These are phyloP conservation scores for Mesopsocus fuscifrons DNA, from an alignment of 2,888 invertebrate genomes.

Conservation along the genomic window DNA sequence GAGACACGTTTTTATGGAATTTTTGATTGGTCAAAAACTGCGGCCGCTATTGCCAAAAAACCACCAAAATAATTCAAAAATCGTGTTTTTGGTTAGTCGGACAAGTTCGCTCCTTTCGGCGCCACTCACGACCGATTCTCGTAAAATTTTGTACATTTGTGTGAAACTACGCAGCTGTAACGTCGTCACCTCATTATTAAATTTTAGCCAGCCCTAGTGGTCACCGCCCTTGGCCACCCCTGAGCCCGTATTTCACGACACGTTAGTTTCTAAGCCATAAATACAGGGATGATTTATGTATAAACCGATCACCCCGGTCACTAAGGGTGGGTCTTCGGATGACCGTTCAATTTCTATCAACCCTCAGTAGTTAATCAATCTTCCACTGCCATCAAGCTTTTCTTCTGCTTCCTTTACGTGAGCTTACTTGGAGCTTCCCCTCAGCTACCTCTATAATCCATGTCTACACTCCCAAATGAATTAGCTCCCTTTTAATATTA, in stretches of 20 bases:
- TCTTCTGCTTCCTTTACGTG: neutral
- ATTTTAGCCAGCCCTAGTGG: no score
- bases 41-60: no score
- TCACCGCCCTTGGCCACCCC: no score
- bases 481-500: neutral
- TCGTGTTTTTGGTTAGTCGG: no score
- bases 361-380: conserved; percentile 9
- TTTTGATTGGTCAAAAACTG: no score
- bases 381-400: neutral
- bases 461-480: neutral
- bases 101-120: no score
- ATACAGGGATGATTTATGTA: conserved; percentile 10
- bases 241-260: conserved; percentile 7
- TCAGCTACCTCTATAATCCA: neutral
- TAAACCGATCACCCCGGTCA: conserved; percentile 3
- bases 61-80: no score
- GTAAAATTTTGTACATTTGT: no score
- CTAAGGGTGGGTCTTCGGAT: conserved; percentile 7
- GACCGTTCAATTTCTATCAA: conserved; percentile 9
- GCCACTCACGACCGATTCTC: no score
- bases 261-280: conserved; percentile 10
- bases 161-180: no score
- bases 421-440: neutral
- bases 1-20: no score
- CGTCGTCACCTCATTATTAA: no score